Percentiles rank a stretch among this genome's conserved stretches.
These are phyloP conservation scores for Oncorhynchus clarkii DNA, from an alignment of 2,113 vertebrate species.

Conservation along the genomic window DNA sequence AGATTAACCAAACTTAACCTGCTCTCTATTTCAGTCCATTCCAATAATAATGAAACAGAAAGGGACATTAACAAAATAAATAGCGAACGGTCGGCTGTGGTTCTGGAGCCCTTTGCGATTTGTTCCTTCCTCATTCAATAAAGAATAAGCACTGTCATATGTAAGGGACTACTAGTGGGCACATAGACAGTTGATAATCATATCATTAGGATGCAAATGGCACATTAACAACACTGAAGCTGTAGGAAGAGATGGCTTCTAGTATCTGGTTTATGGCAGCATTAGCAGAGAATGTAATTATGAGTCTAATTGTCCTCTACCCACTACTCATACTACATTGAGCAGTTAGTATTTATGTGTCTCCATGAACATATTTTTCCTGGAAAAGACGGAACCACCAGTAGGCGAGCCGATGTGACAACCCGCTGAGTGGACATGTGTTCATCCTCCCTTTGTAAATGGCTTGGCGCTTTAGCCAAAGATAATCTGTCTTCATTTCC, in stretches of 20 bases:
- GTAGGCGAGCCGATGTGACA: background rate
- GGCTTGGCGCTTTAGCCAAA: too few species aligned
- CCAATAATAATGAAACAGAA: conserved; percentile 32
- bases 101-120: conserved; percentile 17
- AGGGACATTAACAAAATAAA: conserved; percentile 16
- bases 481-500: conserved; percentile 13
- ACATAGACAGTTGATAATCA: conserved; percentile 19
- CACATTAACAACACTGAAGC: conserved; percentile 19
- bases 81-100: conserved; percentile 4
- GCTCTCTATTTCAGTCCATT: conserved; percentile 22
- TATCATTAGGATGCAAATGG: conserved; percentile 41
- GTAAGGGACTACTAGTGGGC: conserved; percentile 16
- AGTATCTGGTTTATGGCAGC: conserved; percentile 14
- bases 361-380: conserved; percentile 22
- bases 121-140: conserved; percentile 21
- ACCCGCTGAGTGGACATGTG: conserved; percentile 22
- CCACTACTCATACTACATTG: conserved; percentile 20
- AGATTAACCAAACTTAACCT: background rate
- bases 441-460: too few species aligned
- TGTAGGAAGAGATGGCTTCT: conserved; percentile 10
- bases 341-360: conserved; percentile 37
- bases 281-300: conserved; percentile 20
- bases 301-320: conserved; percentile 13
- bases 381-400: conserved; percentile 1
- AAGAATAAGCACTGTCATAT: conserved; percentile 29